Percentiles rank a stretch among this genome's conserved stretches.
These are phyloP conservation scores for Geotrypetes seraphini DNA, from an alignment of 2,797 vertebrate species.

Conservation along the genomic window DNA sequence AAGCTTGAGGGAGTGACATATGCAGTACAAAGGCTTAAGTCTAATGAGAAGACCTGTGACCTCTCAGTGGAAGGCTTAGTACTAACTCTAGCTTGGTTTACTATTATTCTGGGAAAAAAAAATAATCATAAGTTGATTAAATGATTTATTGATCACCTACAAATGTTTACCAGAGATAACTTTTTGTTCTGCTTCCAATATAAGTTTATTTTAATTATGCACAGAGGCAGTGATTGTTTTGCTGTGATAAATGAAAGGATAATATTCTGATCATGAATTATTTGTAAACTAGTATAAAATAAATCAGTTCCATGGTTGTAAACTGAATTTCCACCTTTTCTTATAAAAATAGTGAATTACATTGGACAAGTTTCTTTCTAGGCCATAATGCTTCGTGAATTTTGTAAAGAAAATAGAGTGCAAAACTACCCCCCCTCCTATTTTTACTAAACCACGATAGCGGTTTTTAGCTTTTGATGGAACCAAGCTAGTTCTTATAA, in stretches of 20 bases:
- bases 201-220: slow-evolving; percentile 3
- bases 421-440: too few relatives aligned
- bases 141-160: slow-evolving; percentile 23
- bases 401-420: too few relatives aligned
- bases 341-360: slow-evolving; percentile 3
- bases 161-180: slow-evolving; percentile 8
- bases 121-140: slow-evolving; percentile 32
- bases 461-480: too few relatives aligned
- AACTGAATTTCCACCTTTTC: not conserved
- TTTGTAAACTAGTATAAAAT: too few relatives aligned
- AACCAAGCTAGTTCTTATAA: too few relatives aligned
- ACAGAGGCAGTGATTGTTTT: too few relatives aligned
- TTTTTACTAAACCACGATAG: too few relatives aligned
- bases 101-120: slow-evolving; percentile 21
- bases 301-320: too few relatives aligned
- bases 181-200: slow-evolving; percentile 1
- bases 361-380: not conserved
- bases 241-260: too few relatives aligned
- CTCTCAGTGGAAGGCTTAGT: slow-evolving; percentile 28
- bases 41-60: slow-evolving; percentile 27
- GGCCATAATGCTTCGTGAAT: too few relatives aligned
- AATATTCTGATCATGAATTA: too few relatives aligned
- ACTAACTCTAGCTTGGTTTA: slow-evolving; percentile 5
- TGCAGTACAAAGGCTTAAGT: slow-evolving; percentile 18
- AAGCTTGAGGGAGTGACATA: slow-evolving; percentile 24